These are phyloP conservation scores for Ametastegia equiseti DNA, from an alignment of 2,888 invertebrate genomes.

Conservation along the genomic window DNA sequence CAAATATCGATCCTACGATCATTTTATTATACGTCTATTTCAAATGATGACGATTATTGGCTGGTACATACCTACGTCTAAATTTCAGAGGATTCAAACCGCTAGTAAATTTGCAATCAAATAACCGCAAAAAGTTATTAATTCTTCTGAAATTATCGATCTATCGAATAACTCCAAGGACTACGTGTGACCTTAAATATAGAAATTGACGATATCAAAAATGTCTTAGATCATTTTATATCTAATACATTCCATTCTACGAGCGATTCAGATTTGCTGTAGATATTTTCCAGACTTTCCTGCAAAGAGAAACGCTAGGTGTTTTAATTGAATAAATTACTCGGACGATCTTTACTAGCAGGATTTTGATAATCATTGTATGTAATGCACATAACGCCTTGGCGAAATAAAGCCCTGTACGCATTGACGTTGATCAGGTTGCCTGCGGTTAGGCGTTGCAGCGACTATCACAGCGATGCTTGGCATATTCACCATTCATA, in stretches of 20 bases:
- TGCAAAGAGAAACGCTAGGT: no score
- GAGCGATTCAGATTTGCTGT: no score
- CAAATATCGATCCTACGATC: not conserved
- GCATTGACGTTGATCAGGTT: not conserved
- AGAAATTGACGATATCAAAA: not conserved
- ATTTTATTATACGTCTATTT: not conserved
- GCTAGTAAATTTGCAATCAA: not conserved
- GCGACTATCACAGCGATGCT: not conserved
- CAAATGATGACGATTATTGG: no score
- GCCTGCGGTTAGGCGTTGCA: slow-evolving; percentile 5
- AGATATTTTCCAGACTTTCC: no score
- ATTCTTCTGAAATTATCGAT: not conserved
- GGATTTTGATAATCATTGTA: not conserved
- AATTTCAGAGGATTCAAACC: no score
- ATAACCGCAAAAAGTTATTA: not conserved
- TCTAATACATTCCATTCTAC: no score
- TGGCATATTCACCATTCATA: no score
- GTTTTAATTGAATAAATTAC: not conserved
- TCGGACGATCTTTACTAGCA: not conserved
- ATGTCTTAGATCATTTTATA: not conserved
- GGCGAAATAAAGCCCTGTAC: not conserved
- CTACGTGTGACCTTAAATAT: not conserved
- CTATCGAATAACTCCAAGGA: not conserved
- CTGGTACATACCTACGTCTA: no score
- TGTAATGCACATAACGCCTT: not conserved